A percentile compares a stretch with the other conserved stretches of the same genome.
phyloP scores from a whole-genome alignment of 1,140 invertebrate genomes.

The Orius insidiosus region DNA sequence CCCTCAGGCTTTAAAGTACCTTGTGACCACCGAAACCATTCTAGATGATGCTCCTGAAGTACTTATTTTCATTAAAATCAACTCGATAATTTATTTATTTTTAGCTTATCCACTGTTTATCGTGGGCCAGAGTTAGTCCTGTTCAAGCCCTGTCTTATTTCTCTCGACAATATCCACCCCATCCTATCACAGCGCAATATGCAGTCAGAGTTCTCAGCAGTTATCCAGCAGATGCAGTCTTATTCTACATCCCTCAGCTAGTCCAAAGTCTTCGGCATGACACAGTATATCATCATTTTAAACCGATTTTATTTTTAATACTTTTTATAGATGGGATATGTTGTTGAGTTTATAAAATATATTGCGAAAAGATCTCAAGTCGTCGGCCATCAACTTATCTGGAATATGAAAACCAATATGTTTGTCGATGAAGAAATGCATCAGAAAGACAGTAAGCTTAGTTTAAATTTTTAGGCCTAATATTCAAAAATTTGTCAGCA shows the following conservation, averaged over 20 bases:
- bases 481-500: conserved; percentile 28
- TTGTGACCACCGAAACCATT: conserved; percentile 78
- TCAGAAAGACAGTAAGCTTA: conserved; percentile 67
- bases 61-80: conserved; percentile 15
- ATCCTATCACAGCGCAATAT: conserved; percentile 94
- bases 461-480: conserved; percentile 5
- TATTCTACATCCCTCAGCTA: conserved; percentile 96
- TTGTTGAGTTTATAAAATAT: conserved; percentile 87
- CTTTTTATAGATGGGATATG: conserved; percentile 81
- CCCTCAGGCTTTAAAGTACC: conserved; percentile 75
- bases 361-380: conserved; percentile 82
- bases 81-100: conserved; percentile 20
- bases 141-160: conserved; percentile 88
- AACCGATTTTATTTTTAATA: conserved; percentile 7
- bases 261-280: conserved; percentile 95
- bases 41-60: conserved; percentile 77
- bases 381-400: conserved; percentile 94
- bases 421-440: conserved; percentile 92
- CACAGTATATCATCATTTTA: conserved; percentile 35
- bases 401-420: conserved; percentile 99
- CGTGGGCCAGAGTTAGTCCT: conserved; percentile 81
- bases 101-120: conserved; percentile 77
- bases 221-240: conserved; percentile 84
- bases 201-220: conserved; percentile 74
- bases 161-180: conserved; percentile 84